Evolutionary conservation across 2,113 vertebrate genomes (phyloP), one percentile per base, ranked within the genome.

Genomic region (Grammomys dolichurus): DNA sequence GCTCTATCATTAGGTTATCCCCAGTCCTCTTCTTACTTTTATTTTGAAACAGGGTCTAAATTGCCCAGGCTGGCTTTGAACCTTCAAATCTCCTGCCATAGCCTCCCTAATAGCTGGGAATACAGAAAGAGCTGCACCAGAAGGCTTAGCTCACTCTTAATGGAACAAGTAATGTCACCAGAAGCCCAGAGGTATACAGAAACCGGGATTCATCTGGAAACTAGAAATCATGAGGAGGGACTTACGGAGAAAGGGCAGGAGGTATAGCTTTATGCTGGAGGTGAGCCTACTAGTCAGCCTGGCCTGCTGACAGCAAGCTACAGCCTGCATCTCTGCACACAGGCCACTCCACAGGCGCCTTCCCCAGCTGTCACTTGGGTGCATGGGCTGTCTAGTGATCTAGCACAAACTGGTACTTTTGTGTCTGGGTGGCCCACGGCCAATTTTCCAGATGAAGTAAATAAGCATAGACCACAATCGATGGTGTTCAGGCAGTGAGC

Each of bases 381-480:
- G 43, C 84, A 26, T 0, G 63, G 17, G 54, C 51, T 19, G 3
- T 56, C 51, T 28, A 31, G n/a, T 48, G 19, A 56, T 84, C 73
- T 78, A 82, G 67, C 51, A 90, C 36, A 72, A 24, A 43, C 89
- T 91, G 72, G 14, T 43, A 51, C 87, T 87, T 97, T 36, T 58
- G 26, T 77, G 87, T 67, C 58, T 58, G 86, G 54, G 20, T 9
- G 3, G n/a, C 89, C 78, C 17, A 20, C 93, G 60, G 78, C 84
- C 95, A 90, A 33, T 36, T 85, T 90, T 81, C 56, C 48, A 88
- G 90, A 87, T 33, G n/a, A 73, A 0, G 10, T 77, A 48, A 86
- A 86, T 56, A 90, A 80, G 43, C 60, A 33, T 1, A 70, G 95
- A n/a, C 60, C 60, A 40, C 1, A 7, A 4, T 12, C 20, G 67